Evolutionary conservation across 2,888 invertebrate species (phyloP).

Genomic region (Girardia tigrina): DNA sequence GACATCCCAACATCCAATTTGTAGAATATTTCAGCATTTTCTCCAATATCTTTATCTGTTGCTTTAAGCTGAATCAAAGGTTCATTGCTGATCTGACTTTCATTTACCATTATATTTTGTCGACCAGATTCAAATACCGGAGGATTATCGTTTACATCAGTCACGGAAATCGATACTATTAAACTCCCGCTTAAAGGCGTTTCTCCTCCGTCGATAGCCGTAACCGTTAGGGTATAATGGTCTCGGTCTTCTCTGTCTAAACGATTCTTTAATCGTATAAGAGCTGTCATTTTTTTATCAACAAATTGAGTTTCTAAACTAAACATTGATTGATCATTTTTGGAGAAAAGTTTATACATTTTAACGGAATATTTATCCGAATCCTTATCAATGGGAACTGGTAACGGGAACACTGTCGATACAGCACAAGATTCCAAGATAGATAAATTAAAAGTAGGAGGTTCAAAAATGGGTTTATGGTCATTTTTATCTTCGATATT

Average conservation of each 20-base stretch:
- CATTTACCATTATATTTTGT: not conserved
- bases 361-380: conserved; percentile 27
- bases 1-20: not conserved
- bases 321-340: not conserved
- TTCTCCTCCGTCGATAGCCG: conserved; percentile 27
- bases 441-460: not conserved
- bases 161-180: not conserved
- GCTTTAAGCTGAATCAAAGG: conserved; percentile 8
- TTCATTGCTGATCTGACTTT: conserved; percentile 16
- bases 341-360: conserved; percentile 10
- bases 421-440: conserved; percentile 7
- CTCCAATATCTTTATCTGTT: conserved; percentile 28
- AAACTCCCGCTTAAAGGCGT: not conserved
- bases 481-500: conserved; percentile 29
- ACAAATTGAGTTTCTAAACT: conserved; percentile 27
- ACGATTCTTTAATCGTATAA: not conserved
- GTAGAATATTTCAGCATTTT: conserved; percentile 31
- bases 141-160: conserved; percentile 32
- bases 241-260: conserved; percentile 27
- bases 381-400: conserved; percentile 26
- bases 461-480: conserved; percentile 24
- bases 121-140: conserved; percentile 24
- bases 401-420: not conserved
- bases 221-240: conserved; percentile 24
- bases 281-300: not conserved